Evolutionary conservation across 2,113 vertebrate species (phyloP).

Genomic region (Xiphophorus hellerii): DNA sequence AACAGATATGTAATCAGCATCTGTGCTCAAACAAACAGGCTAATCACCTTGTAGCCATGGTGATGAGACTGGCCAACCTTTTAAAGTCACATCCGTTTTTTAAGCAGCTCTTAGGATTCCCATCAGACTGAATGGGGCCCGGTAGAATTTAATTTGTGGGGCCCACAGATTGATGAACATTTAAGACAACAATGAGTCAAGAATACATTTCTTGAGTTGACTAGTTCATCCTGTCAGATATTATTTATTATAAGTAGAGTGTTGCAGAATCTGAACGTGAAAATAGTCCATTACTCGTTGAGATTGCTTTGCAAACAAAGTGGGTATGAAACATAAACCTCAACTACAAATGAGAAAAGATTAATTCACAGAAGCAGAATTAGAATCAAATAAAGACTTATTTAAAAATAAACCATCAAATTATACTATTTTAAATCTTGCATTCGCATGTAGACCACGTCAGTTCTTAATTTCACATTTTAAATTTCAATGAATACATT

Average conservation of each 20-base stretch:
- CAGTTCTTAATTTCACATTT: too few species aligned
- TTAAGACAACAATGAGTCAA: neutral
- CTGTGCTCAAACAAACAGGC: neutral
- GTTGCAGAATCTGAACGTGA: too few species aligned
- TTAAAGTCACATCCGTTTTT: slow-evolving; percentile 7
- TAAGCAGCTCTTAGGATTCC: neutral
- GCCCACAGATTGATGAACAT: neutral
- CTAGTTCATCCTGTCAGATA: too few species aligned
- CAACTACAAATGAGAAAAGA: too few species aligned
- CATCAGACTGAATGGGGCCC: neutral
- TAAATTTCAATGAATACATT: too few species aligned
- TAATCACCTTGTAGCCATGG: neutral
- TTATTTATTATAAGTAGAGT: too few species aligned
- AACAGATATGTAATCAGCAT: slow-evolving; percentile 1
- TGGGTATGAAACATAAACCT: too few species aligned
- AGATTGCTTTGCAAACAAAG: neutral
- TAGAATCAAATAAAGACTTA: neutral
- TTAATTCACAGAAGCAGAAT: neutral
- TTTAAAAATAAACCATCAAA: too few species aligned
- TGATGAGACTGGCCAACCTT: neutral
- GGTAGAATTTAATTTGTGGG: neutral
- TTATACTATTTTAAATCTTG: too few species aligned
- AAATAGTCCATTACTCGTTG: too few species aligned
- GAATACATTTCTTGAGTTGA: too few species aligned
- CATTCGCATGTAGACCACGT: too few species aligned